These are phyloP conservation scores for Cephus runcator DNA, from an alignment of 2,888 invertebrate genomes.

Conservation along the genomic window DNA sequence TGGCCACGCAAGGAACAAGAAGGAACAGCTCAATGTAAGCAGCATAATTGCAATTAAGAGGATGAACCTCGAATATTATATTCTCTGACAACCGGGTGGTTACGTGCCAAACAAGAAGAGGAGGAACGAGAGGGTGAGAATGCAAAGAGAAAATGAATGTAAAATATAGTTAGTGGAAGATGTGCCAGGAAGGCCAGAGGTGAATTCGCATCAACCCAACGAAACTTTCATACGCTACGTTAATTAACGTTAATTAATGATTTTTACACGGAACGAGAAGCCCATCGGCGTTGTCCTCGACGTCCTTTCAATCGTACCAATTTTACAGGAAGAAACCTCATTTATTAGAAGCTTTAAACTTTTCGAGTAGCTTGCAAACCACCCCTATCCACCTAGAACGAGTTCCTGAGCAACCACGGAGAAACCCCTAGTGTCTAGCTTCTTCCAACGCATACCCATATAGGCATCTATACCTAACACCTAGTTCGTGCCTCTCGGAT, in stretches of 20 bases:
- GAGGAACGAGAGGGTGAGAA: not conserved
- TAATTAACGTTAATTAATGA: constrained; percentile 33
- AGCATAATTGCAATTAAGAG: not conserved
- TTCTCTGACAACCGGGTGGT: not conserved
- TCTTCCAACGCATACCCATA: not conserved
- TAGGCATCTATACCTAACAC: constrained; percentile 27
- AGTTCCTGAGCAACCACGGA: not conserved
- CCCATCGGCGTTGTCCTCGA: not conserved
- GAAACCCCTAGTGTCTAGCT: not conserved
- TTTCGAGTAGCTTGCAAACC: constrained; percentile 34
- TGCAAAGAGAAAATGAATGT: not conserved
- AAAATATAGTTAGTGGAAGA: not conserved
- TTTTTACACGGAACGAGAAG: constrained; percentile 10
- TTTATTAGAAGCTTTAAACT: constrained; percentile 37
- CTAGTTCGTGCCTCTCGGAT: constrained; percentile 50
- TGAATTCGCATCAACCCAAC: not conserved
- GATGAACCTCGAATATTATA: not conserved
- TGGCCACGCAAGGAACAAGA: not conserved
- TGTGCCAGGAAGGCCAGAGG: not conserved
- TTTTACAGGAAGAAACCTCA: not conserved
- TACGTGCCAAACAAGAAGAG: not conserved
- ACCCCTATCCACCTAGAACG: not conserved
- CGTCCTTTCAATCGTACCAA: not conserved
- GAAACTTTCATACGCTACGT: constrained; percentile 14
- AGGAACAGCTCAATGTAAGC: not conserved